These are phyloP conservation scores for Poeciliopsis turneri DNA, from an alignment of 2,797 vertebrate species.

Conservation along the genomic window DNA sequence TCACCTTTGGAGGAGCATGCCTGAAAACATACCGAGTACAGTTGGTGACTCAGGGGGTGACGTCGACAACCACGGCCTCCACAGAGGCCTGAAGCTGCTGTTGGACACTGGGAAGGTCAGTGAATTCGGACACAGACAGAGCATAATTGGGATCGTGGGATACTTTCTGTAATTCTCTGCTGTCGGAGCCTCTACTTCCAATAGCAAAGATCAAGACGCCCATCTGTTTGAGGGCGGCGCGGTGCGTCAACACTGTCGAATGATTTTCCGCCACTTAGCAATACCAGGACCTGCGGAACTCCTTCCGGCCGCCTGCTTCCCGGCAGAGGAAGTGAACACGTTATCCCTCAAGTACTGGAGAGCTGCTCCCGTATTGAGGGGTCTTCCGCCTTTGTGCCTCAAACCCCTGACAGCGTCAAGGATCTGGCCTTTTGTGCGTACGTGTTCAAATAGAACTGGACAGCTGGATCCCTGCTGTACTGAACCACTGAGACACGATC, in stretches of 20 bases:
- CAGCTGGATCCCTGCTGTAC: constrained; percentile 46
- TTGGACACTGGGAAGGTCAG: constrained; percentile 43
- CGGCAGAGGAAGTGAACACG: constrained; percentile 14
- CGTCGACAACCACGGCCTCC: too few species aligned
- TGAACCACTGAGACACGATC: constrained; percentile 70
- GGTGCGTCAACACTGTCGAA: too few species aligned
- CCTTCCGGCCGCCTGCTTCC: too few species aligned
- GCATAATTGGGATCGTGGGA: constrained; percentile 23
- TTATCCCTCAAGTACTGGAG: constrained; percentile 52
- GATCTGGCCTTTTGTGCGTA: constrained; percentile 25
- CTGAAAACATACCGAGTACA: too few species aligned
- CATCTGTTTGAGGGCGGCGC: too few species aligned
- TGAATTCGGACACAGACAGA: constrained; percentile 46
- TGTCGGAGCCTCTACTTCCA: too few species aligned
- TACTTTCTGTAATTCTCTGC: constrained; percentile 1
- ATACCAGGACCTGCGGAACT: too few species aligned
- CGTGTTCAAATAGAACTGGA: constrained; percentile 56
- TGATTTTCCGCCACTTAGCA: constrained; percentile 38
- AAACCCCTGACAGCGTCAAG: too few species aligned
- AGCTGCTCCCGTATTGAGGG: constrained; percentile 55
- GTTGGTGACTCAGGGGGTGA: too few species aligned
- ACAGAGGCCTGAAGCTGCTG: too few species aligned
- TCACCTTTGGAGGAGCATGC: too few species aligned
- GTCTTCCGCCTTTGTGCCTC: constrained; percentile 50
- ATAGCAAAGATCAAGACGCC: too few species aligned